Evolutionary conservation across 1,140 invertebrate genomes (phyloP).

Genomic region (Drosophila yakuba): DNA sequence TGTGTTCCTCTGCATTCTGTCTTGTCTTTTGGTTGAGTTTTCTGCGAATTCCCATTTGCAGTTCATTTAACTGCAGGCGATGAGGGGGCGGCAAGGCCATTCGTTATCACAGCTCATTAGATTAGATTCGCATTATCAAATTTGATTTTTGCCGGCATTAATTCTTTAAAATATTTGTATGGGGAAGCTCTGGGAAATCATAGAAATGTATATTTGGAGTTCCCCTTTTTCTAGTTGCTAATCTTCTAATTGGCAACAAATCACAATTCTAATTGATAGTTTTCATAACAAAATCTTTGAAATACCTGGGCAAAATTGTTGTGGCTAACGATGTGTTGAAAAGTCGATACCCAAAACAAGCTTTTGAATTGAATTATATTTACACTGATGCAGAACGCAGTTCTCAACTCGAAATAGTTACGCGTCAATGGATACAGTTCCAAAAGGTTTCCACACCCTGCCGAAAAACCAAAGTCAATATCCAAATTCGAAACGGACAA

Average conservation of each 20-base stretch:
- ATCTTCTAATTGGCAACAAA: too few relatives aligned
- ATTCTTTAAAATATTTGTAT: background rate
- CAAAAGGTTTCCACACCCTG: slow-evolving; percentile 50
- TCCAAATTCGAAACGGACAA: slow-evolving; percentile 11
- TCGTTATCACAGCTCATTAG: slow-evolving; percentile 19
- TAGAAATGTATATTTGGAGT: background rate
- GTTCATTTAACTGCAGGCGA: slow-evolving; percentile 26
- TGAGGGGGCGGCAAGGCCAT: slow-evolving; percentile 16
- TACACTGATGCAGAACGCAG: slow-evolving; percentile 42
- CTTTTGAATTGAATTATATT: slow-evolving; percentile 62
- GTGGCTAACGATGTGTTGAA: slow-evolving; percentile 65
- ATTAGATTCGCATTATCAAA: slow-evolving; percentile 13
- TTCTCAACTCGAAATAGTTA: slow-evolving; percentile 40
- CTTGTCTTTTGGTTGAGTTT: slow-evolving; percentile 15
- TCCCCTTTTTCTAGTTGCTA: background rate
- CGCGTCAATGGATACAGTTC: slow-evolving; percentile 34
- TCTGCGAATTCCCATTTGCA: slow-evolving; percentile 15
- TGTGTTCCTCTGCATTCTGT: slow-evolving; percentile 19
- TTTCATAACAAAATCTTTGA: too few relatives aligned
- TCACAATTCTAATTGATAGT: too few relatives aligned
- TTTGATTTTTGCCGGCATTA: background rate
- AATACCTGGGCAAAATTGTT: too few relatives aligned
- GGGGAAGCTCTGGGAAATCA: background rate
- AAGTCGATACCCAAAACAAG: slow-evolving; percentile 47
- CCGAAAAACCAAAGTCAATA: slow-evolving; percentile 21